A percentile compares a stretch with the other conserved stretches of the same genome.
phyloP scores from a whole-genome alignment of 2,113 vertebrate species.

The Ia io region DNA sequence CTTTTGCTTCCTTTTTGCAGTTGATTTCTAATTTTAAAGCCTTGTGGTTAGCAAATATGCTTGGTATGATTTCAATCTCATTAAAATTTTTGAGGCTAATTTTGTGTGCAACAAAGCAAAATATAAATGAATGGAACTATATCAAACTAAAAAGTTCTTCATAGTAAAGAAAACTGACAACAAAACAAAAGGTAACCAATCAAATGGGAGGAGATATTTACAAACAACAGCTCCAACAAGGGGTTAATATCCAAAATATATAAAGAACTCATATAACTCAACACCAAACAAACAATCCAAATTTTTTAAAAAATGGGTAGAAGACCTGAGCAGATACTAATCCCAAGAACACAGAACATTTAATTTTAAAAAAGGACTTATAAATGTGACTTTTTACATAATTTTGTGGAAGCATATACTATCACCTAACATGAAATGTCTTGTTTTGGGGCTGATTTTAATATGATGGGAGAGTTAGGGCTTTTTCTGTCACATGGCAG shows the following conservation, averaged over 20 bases:
- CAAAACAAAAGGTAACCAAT: neutral
- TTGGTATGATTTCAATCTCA: neutral
- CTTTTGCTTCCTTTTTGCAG: neutral
- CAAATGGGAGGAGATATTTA: neutral
- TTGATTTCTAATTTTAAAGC: neutral
- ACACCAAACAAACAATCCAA: too few relatives aligned
- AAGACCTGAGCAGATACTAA: too few relatives aligned
- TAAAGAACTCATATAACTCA: neutral
- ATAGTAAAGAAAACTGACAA: neutral
- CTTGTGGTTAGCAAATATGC: neutral
- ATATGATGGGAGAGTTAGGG: neutral
- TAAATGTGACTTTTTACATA: neutral
- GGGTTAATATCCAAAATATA: neutral
- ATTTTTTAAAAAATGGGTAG: too few relatives aligned
- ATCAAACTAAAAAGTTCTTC: neutral
- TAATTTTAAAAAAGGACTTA: neutral
- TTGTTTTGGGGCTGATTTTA: neutral
- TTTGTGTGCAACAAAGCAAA: neutral
- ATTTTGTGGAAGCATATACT: neutral
- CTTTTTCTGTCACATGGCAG: neutral
- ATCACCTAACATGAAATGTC: neutral
- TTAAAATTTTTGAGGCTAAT: neutral
- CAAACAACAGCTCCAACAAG: neutral
- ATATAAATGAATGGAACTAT: neutral
- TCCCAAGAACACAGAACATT: too few relatives aligned